Evolutionary conservation across 2,888 invertebrate species (phyloP).

Genomic region (Archips crataeganus): DNA sequence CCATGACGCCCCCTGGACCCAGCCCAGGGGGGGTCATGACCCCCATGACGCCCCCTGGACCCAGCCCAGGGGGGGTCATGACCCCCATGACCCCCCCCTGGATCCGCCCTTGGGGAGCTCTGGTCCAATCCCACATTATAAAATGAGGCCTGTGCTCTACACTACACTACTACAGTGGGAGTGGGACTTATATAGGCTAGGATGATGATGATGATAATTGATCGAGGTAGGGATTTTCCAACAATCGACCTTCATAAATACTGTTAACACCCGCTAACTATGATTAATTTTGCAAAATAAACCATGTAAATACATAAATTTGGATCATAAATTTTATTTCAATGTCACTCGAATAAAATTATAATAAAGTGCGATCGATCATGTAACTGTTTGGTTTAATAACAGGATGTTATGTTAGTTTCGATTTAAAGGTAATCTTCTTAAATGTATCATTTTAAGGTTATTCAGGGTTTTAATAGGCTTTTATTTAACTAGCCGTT

Average conservation of each 20-base stretch:
- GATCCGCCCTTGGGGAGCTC: too few relatives aligned
- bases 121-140: too few relatives aligned
- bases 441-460: slow-evolving; percentile 14
- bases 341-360: slow-evolving; percentile 32
- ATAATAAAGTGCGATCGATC: slow-evolving; percentile 32
- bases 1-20: too few relatives aligned
- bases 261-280: slow-evolving; percentile 23
- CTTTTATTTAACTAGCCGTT: background rate
- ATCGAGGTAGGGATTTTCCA: background rate
- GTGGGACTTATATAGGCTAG: too few relatives aligned
- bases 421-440: slow-evolving; percentile 29
- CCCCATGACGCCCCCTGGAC: too few relatives aligned
- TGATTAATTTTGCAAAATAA: slow-evolving; percentile 41
- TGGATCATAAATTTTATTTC: slow-evolving; percentile 34
- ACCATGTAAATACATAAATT: slow-evolving; percentile 31
- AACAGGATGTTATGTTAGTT: slow-evolving; percentile 37
- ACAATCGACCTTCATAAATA: slow-evolving; percentile 2
- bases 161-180: too few relatives aligned
- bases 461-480: background rate
- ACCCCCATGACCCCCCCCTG: too few relatives aligned
- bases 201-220: too few relatives aligned
- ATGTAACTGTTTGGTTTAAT: slow-evolving; percentile 22
- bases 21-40: too few relatives aligned
- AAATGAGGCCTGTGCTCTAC: too few relatives aligned
- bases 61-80: too few relatives aligned